These are phyloP conservation scores for Apus apus DNA, from an alignment of 2,113 vertebrate species.

Conservation along the genomic window DNA sequence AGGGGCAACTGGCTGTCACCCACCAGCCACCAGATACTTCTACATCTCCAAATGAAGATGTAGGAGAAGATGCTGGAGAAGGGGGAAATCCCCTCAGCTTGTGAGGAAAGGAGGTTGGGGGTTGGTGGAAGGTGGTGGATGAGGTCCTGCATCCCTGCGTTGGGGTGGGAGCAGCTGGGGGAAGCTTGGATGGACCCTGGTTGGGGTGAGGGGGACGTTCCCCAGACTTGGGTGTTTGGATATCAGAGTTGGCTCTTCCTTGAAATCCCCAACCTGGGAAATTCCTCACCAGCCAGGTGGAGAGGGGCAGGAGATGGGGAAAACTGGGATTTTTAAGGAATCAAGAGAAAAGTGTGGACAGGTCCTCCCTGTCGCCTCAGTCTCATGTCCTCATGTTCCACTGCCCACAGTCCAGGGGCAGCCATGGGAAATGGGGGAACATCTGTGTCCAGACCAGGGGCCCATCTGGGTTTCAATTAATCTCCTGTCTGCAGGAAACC, in stretches of 20 bases:
- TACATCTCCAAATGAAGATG: background rate
- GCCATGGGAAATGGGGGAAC: background rate
- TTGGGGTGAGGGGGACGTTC: too few species aligned
- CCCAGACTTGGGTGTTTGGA: background rate
- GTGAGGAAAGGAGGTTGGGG: background rate
- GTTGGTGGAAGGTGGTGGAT: too few species aligned
- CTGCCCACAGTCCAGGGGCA: fast-evolving
- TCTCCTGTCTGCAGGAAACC: background rate
- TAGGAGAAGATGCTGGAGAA: background rate
- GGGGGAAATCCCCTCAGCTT: fast-evolving
- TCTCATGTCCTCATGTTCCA: background rate
- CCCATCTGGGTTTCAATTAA: background rate
- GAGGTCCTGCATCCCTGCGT: background rate
- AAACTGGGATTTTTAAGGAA: fast-evolving
- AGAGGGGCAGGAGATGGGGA: fast-evolving
- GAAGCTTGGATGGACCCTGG: background rate
- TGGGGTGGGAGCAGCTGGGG: background rate
- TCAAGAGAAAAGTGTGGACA: too few species aligned
- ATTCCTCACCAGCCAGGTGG: too few species aligned
- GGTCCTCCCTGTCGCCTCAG: too few species aligned
- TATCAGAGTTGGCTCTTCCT: background rate
- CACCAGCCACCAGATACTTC: background rate
- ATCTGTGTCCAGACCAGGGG: fast-evolving
- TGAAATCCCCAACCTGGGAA: too few species aligned
- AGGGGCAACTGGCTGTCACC: too few species aligned